Base-by-base conservation (phyloP, 1,140 invertebrate species). In the Drosophila orosa region DNA sequence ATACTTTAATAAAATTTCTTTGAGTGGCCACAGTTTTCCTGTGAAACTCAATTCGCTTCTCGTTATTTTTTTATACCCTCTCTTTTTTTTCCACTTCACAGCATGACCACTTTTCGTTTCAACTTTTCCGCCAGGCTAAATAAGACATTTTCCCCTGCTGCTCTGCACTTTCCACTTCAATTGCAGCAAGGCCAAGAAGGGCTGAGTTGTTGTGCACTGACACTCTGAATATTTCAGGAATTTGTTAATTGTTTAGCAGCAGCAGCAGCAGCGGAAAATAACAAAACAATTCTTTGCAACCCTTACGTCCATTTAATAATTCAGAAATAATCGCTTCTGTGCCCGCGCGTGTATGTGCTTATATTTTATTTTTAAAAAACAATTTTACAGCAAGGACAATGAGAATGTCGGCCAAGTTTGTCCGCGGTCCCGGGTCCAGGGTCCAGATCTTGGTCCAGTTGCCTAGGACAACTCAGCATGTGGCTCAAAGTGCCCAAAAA, bases 301-400 rank as follows among this genome's bases (percentile, higher is more conserved):
- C 76, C 55, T 69, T 80, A 63, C 61, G 62, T 50, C 66, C 69
- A 78, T 78, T 84, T 80, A 89, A 89, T 84, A 89, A 89, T 89
- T 89, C 58, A 80, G 69, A 58, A 69, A 58, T 57, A 71, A 71
- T 71, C 65, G 29, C 48, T 44, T 74, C 8, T 54, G 10, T 19
- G 10, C 39, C 24, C 15, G 54, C 58, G 33, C 33, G 33, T 54
- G 37, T 69, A 39, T 78, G 22, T 44, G 48, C 66, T 25, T 61
- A 68, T 58, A 50, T 87, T 76, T 87, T 86, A 77, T 80, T 79
- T 79, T 72, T 80, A 67, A 78, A 80, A 80, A 84, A 89, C 84
- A 89, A 84, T 84, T 79, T 74, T 54, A 47, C 54, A 74, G 66
- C 71, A 78, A 71, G 76, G 84, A 89, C 72, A 84, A 80, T 80